Evolutionary conservation across 2,797 vertebrate species (phyloP), one percentile per base, ranked within the genome.

Genomic region (Oreortyx pictus): DNA sequence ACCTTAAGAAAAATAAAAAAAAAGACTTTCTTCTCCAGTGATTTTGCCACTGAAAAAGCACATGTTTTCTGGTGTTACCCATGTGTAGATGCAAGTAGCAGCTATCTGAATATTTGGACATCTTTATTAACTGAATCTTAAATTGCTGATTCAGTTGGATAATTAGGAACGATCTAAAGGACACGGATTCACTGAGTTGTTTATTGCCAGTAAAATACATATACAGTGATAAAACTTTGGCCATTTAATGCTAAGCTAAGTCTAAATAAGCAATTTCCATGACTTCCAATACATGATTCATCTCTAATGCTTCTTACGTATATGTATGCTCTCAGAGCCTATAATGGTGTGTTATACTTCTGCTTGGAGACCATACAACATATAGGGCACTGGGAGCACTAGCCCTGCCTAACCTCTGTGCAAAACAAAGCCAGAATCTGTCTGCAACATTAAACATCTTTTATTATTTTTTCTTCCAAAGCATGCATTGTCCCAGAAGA

Each of bases 1-100:
- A 96, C 90, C 96, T 95, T 96, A 92, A 95, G 95, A 88, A 94
- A 96, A 94, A 94, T 88, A 91, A 92, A 91, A 95, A 91, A 95
- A 95, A 91, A 96, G 88, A 25, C 31, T 92, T 94, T 93, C 88
- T 97, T 96, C 92, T 94, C 89, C 94, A 96, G 90, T 89, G 90
- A 90, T 93, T 94, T 96, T 93, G 90, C 86, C 90, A 95, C 72
- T 47, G 78, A 76, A 94, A 94, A 90, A 93, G 94, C 86, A 94
- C 59, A 80, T 91, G 86, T 82, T 92, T 92, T 89, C 66, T 60
- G 39, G 64, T 67, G 84, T 90, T 74, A 82, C 27, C 80, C 60
- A 57, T 35, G 85, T 91, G 89, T 93, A 92, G 92, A 94, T 68
- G 83, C 74, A 94, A 70, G 87, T 89, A 92, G 57, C 65, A 88